Percentiles rank a stretch among this genome's conserved stretches.
Evolutionary conservation across 2,113 vertebrate genomes (phyloP).

Genomic region (Stegostoma tigrinum): DNA sequence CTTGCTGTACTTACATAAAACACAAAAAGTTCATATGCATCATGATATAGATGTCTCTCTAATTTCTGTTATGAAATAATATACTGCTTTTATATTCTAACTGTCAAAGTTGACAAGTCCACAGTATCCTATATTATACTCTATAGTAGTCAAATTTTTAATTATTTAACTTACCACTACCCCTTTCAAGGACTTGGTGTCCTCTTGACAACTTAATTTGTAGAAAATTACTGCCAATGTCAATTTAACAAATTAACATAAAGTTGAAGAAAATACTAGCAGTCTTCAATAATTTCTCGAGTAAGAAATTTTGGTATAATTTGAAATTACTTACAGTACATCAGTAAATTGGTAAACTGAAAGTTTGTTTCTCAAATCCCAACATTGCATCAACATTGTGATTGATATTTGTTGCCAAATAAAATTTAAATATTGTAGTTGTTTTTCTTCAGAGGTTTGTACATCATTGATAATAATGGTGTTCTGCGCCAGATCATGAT

Average conservation of each 20-base stretch:
- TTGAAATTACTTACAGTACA: background rate
- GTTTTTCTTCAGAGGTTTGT: constrained; percentile 70
- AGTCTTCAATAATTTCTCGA: background rate
- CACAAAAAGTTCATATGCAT: too few relatives aligned
- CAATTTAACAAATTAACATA: background rate
- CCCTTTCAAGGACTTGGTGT: too few relatives aligned
- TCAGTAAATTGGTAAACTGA: background rate
- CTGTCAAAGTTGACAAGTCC: too few relatives aligned
- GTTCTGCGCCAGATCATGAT: constrained; percentile 93
- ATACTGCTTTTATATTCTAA: too few relatives aligned
- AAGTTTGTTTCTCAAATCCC: background rate
- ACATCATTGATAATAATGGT: constrained; percentile 91
- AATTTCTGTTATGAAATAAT: too few relatives aligned
- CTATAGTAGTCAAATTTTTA: too few relatives aligned
- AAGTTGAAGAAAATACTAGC: background rate
- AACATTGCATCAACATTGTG: background rate
- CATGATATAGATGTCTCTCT: too few relatives aligned
- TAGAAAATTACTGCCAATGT: background rate
- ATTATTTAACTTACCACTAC: too few relatives aligned
- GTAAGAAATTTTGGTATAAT: background rate
- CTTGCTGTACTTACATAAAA: too few relatives aligned
- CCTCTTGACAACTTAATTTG: too few relatives aligned
- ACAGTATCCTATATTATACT: too few relatives aligned
- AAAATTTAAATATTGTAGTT: background rate
- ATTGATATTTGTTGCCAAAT: background rate